Conservation (phyloP, 2,113 vertebrate genomes). For the Neomonachus schauinslandi region DNA sequence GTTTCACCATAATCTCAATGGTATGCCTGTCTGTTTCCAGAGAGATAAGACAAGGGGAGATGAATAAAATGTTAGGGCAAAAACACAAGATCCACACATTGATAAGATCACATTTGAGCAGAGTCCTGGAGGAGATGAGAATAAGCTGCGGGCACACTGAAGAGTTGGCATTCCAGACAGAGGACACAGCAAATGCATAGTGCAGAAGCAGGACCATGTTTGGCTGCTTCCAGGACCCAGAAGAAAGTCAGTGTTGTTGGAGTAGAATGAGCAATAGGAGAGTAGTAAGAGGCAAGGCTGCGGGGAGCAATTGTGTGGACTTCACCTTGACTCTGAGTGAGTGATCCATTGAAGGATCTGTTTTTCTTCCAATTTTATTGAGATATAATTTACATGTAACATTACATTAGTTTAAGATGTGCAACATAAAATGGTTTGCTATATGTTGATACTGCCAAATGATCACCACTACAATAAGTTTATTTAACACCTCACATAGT, state of each 20-base stretch:
- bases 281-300: background rate
- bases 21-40: background rate
- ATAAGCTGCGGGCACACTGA: fast-evolving
- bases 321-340: background rate
- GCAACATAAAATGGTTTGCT: background rate
- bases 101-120: background rate
- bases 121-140: background rate
- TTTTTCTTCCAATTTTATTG: background rate
- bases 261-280: background rate
- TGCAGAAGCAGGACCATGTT: background rate
- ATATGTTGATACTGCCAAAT: background rate
- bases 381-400: background rate
- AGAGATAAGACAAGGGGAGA: background rate
- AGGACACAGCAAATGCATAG: background rate
- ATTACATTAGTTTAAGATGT: background rate
- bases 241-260: background rate
- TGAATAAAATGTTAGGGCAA: background rate
- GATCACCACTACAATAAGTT: background rate
- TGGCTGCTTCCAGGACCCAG: background rate
- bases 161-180: background rate
- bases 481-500: background rate
- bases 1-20: background rate
- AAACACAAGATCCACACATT: background rate
- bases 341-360: background rate
- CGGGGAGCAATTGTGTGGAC: no score